Conservation (phyloP, 2,888 invertebrate genomes). For the Apoda limacodes region DNA sequence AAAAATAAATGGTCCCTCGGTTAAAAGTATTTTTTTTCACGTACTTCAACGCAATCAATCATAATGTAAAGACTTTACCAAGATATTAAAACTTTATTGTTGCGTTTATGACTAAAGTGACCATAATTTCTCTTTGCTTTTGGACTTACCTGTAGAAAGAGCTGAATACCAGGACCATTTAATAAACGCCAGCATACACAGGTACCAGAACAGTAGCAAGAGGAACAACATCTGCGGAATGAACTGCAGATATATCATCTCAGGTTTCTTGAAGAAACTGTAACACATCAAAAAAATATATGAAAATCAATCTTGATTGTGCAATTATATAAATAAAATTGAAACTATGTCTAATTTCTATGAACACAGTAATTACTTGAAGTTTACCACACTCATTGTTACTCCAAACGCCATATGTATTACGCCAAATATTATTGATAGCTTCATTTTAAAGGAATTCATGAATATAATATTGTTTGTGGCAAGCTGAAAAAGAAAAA, state of each 20-base stretch:
- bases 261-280: conserved; percentile 60
- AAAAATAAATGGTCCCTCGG: background rate
- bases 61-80: no score
- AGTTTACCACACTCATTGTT: conserved; percentile 72
- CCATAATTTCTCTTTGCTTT: no score
- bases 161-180: conserved; percentile 76
- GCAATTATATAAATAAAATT: conserved; percentile 16
- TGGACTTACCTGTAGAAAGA: conserved; percentile 35
- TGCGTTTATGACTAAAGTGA: no score
- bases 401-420: conserved; percentile 81
- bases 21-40: background rate
- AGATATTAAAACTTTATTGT: no score
- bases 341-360: conserved; percentile 47
- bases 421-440: conserved; percentile 79
- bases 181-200: conserved; percentile 74
- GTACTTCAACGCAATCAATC: no score
- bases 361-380: conserved; percentile 69
- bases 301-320: conserved; percentile 8
- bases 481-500: conserved; percentile 49
- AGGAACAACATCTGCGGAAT: conserved; percentile 79
- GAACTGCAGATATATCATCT: conserved; percentile 72
- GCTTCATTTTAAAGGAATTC: conserved; percentile 82
- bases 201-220: conserved; percentile 75
- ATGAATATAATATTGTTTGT: conserved; percentile 77
- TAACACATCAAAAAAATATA: conserved; percentile 12